A percentile compares a stretch with the other conserved stretches of the same genome.
Conservation (phyloP, 2,797 vertebrate genomes). For the Sciurus vulgaris region DNA sequence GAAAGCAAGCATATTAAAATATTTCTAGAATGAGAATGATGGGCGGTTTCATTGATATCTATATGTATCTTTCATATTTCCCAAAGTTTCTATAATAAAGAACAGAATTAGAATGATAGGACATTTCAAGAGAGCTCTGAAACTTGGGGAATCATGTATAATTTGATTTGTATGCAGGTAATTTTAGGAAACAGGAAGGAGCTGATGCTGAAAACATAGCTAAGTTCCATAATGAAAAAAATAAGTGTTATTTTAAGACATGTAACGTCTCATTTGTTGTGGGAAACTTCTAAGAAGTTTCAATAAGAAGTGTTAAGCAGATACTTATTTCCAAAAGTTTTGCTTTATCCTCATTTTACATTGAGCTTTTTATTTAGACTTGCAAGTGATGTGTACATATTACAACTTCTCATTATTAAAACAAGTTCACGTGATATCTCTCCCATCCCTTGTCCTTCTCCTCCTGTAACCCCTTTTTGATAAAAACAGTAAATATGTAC, state of each 20-base stretch:
- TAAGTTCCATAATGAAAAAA: background rate
- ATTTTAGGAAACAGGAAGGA: background rate
- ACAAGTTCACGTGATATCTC: background rate
- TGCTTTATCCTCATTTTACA: background rate
- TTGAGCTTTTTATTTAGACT: background rate
- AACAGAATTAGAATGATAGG: background rate
- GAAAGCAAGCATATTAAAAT: conserved; percentile 1
- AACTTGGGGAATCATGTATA: background rate
- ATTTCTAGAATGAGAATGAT: background rate
- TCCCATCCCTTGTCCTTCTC: background rate
- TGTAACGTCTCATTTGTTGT: background rate
- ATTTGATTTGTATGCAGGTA: background rate
- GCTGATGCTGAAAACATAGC: background rate
- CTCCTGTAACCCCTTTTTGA: background rate
- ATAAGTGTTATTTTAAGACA: background rate
- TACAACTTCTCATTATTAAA: conserved; percentile 11
- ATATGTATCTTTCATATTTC: background rate
- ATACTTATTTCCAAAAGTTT: background rate
- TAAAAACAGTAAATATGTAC: background rate
- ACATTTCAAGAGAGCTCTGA: background rate
- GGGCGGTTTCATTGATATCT: background rate
- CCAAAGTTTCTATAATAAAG: background rate
- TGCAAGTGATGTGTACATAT: background rate
- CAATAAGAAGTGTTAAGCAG: background rate
- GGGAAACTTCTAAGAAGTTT: background rate